Evolutionary conservation across 1,140 invertebrate genomes (phyloP), one percentile per base, ranked within the genome.

Genomic region (Colletes gigas): DNA sequence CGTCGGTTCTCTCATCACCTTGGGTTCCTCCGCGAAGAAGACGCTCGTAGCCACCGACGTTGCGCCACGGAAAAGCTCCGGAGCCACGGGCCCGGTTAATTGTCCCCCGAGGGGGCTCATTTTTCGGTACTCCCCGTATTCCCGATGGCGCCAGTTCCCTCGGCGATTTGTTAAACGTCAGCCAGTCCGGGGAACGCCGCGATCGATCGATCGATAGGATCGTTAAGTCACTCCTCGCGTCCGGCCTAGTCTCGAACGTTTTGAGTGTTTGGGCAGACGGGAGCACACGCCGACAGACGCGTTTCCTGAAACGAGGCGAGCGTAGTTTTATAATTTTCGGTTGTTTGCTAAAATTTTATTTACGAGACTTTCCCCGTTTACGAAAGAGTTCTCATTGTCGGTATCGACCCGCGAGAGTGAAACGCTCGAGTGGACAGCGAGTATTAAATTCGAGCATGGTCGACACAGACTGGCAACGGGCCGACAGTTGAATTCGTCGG

Each of bases 51-150:
- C 81, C 84, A 86, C 84, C 81, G 85, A 86, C 81, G 54, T 77
- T 80, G 81, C 75, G 85, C 65, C 83, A 83, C 73, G 86, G 84
- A 88, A 85, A 88, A 87, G 63, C 84, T 75, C 44, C 69, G 19
- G 30, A 76, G 60, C 69, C 73, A 73, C 17, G 71, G 75, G 78
- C 73, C 70, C 78, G 81, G 83, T 78, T 90, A 89, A 91, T 90
- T 89, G 89, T 90, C 83, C 88, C 90, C 86, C 83, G 86, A 87
- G 90, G 90, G 88, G 76, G 60, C 83, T 90, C 84, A 87, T 90
- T 90, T 89, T 90, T 89, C 73, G 81, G 86, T 83, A 74, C 83
- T 55, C 62, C 55, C 55, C 41, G 10, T 19, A 7, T 52, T 73
- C 76, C 59, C 77, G 60, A 80, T 86, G 85, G 84, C 84, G 85